Base-by-base conservation (phyloP, 2,797 vertebrate species). In the Cirrhinus mrigala region DNA sequence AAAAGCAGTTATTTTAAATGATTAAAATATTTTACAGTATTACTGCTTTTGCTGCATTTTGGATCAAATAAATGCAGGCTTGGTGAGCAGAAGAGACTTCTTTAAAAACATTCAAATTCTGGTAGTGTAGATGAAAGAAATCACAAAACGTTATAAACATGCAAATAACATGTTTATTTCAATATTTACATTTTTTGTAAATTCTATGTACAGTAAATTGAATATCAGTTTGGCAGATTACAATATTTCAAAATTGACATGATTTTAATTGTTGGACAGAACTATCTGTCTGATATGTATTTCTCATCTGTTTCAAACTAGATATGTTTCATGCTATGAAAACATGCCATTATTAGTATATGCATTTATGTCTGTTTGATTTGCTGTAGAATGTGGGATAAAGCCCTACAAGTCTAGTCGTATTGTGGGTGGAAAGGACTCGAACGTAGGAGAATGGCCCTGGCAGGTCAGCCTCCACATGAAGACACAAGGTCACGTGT, bases 401-500 rank as follows among this genome's bases (percentile, higher is more conserved):
- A 96, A 94, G 1, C 90, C 91, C 0, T 97, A 89, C 64, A 96
- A 90, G 86, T 92, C 93, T 7, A 94, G 96, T 0, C 95, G 96
- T 37, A 97, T 99, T 0, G 97, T 99, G 0, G 98, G 98, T 0
- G 98, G 98, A 52, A 91, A 94, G 88, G 88, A 96, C 0, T 94
- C 97, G 0, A 94, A 95, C 0, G 89, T 90, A 0, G 98, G 97
- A 0, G 96, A 98, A 86, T 99, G 96, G 92, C 98, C 98, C 0
- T 99, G 98, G 98, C 98, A 99, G 92, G 96, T 98, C 94, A 99
- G 98, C 93, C 96, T 99, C n/a, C 97, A 99, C 0, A 84, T 90
- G n/a, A 92, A 87, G 85, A 44, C 14, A 10, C 79, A 46, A 0
- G 95, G 96, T 44, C 98, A 98, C 27, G 90, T 96, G 82, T 99